A percentile compares a stretch with the other conserved stretches of the same genome.
Conservation (phyloP, 2,113 vertebrate species). For the Crotalus tigris region DNA sequence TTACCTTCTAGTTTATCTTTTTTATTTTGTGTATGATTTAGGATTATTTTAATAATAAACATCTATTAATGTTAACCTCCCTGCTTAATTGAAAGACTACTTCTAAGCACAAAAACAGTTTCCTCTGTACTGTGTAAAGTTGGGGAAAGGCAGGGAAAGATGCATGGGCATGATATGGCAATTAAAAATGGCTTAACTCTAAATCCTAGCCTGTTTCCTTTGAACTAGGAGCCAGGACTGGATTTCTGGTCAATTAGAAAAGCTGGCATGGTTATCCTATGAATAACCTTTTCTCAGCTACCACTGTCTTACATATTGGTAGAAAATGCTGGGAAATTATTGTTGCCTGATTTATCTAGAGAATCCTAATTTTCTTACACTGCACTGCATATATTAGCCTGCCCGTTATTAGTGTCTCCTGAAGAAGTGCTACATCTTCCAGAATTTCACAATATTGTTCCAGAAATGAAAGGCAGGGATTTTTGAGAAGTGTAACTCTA, state of each 20-base stretch:
- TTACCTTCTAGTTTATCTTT: not conserved
- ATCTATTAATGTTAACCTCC: too few relatives aligned
- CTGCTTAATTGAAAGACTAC: not conserved
- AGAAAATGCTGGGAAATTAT: not conserved
- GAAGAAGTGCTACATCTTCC: not conserved
- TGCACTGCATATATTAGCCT: not conserved
- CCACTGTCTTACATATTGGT: not conserved
- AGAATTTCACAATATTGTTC: not conserved
- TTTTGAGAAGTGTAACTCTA: not conserved
- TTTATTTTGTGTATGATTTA: not conserved
- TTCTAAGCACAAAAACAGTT: not conserved
- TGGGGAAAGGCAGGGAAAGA: not conserved
- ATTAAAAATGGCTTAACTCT: not conserved
- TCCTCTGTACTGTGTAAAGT: not conserved
- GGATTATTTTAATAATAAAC: not conserved
- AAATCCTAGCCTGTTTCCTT: not conserved
- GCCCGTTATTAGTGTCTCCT: not conserved
- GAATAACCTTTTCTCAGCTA: not conserved
- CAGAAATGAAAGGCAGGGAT: not conserved
- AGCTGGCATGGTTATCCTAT: not conserved
- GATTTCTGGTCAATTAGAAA: too few relatives aligned
- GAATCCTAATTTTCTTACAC: not conserved
- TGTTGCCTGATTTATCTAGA: not conserved
- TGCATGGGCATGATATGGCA: not conserved
- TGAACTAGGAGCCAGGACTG: too few relatives aligned